Percentiles rank a stretch among this genome's conserved stretches.
These are phyloP conservation scores for Panopea generosa DNA, from an alignment of 2,888 invertebrate species.

Conservation along the genomic window DNA sequence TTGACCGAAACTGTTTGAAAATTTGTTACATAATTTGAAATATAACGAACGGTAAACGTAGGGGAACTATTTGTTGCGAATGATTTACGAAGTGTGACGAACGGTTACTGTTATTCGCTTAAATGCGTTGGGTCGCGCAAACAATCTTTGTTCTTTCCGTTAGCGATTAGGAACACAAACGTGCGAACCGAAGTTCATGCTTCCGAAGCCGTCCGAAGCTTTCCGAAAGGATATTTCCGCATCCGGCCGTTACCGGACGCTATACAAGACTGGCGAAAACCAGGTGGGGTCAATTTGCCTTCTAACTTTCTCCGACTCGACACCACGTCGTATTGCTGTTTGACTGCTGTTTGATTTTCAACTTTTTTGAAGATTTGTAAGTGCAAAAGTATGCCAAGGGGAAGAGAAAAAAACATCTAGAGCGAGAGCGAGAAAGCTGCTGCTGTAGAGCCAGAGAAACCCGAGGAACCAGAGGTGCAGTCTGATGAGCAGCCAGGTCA, in stretches of 20 bases:
- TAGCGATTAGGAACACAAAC: slow-evolving; percentile 10
- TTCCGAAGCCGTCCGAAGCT: not conserved
- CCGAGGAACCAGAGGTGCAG: slow-evolving; percentile 14
- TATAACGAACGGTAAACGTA: slow-evolving; percentile 21
- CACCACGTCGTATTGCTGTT: not conserved
- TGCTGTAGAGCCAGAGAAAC: slow-evolving; percentile 19
- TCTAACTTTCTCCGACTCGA: not conserved
- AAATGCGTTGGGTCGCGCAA: slow-evolving; percentile 18
- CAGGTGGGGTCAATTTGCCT: not conserved
- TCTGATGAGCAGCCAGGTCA: not conserved
- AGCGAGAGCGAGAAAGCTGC: slow-evolving; percentile 15
- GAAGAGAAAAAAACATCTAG: slow-evolving; percentile 3
- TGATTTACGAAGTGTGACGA: slow-evolving; percentile 15
- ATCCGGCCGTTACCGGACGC: slow-evolving; percentile 21
- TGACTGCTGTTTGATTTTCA: not conserved
- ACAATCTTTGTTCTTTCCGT: slow-evolving; percentile 12
- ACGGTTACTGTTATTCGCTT: slow-evolving; percentile 17
- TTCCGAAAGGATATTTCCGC: slow-evolving; percentile 4
- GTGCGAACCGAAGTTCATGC: slow-evolving; percentile 8
- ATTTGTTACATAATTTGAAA: slow-evolving; percentile 25
- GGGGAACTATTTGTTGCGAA: slow-evolving; percentile 12
- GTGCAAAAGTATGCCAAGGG: slow-evolving; percentile 18
- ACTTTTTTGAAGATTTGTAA: slow-evolving; percentile 7
- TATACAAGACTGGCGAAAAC: not conserved
- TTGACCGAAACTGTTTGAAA: slow-evolving; percentile 27